Conservation (phyloP, 2,888 invertebrate species). For the Schizotus pectinicornis region DNA sequence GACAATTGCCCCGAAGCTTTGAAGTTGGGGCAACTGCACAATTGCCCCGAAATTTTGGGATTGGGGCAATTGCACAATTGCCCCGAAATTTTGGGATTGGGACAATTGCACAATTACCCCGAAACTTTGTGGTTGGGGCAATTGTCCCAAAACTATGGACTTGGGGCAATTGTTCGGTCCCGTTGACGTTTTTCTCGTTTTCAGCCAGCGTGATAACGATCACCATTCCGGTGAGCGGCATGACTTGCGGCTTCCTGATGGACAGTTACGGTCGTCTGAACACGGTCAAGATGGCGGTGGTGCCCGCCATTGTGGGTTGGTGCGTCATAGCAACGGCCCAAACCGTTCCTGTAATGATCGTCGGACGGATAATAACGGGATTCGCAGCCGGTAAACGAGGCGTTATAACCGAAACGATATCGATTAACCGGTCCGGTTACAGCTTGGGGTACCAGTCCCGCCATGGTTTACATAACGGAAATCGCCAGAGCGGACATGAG, state of each 20-base stretch:
- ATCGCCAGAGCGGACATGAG: slow-evolving; percentile 65
- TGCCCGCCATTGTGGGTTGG: slow-evolving; percentile 65
- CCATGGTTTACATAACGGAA: slow-evolving; percentile 68
- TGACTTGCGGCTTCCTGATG: slow-evolving; percentile 64
- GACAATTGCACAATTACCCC: too few relatives aligned
- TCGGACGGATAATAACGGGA: slow-evolving; percentile 63
- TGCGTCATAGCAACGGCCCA: slow-evolving; percentile 61
- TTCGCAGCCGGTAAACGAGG: slow-evolving; percentile 59
- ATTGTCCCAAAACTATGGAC: too few relatives aligned
- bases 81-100: too few relatives aligned
- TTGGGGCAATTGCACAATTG: too few relatives aligned
- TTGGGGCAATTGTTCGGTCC: too few relatives aligned
- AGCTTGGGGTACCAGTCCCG: slow-evolving; percentile 66
- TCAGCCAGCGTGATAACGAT: slow-evolving; percentile 65
- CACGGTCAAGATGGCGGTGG: slow-evolving; percentile 62
- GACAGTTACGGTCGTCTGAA: slow-evolving; percentile 63
- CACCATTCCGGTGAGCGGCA: slow-evolving; percentile 62
- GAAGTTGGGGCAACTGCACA: too few relatives aligned
- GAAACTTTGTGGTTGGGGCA: too few relatives aligned
- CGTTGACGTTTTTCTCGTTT: too few relatives aligned
- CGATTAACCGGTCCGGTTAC: slow-evolving; percentile 31
- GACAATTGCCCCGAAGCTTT: not conserved
- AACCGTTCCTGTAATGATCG: slow-evolving; percentile 60
- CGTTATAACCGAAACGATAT: not conserved
- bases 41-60: too few relatives aligned